A percentile compares a stretch with the other conserved stretches of the same genome.
Evolutionary conservation across 2,888 invertebrate genomes (phyloP).

Genomic region (Pseudococcus jackbeardsleyi): DNA sequence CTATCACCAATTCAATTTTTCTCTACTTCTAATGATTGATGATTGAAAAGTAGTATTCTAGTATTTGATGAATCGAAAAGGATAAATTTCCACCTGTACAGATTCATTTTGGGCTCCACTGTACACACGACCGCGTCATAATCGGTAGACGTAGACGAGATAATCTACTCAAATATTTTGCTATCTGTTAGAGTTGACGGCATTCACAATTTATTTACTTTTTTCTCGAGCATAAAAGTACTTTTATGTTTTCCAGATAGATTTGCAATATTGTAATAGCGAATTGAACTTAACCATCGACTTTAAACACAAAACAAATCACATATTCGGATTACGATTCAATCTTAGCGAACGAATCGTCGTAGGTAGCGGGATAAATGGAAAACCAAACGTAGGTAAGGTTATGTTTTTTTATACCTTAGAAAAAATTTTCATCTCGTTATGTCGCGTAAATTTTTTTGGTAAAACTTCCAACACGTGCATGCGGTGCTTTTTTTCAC

Average conservation of each 20-base stretch:
- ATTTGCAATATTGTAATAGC: constrained; percentile 76
- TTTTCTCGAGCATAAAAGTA: constrained; percentile 45
- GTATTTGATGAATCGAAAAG: too few species aligned
- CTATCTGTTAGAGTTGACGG: constrained; percentile 13
- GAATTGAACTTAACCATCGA: constrained; percentile 83
- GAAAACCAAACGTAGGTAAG: constrained; percentile 72
- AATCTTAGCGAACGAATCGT: constrained; percentile 80
- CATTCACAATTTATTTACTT: constrained; percentile 44
- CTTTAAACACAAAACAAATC: constrained; percentile 79
- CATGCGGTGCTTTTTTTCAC: constrained; percentile 21
- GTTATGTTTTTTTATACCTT: neutral
- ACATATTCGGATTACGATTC: constrained; percentile 78
- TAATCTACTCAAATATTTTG: constrained; percentile 29
- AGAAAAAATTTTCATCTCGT: neutral
- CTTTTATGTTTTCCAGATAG: constrained; percentile 59
- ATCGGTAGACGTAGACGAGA: constrained; percentile 11
- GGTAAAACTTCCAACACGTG: neutral
- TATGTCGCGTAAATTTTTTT: neutral
- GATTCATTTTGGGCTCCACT: neutral
- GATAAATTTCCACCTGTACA: neutral
- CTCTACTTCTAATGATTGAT: too few species aligned
- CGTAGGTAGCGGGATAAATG: constrained; percentile 83
- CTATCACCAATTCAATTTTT: too few species aligned
- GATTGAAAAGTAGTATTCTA: too few species aligned
- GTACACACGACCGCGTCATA: neutral